These are phyloP conservation scores for Oxycera nigricornis DNA, from an alignment of 2,888 invertebrate genomes.

Conservation along the genomic window DNA sequence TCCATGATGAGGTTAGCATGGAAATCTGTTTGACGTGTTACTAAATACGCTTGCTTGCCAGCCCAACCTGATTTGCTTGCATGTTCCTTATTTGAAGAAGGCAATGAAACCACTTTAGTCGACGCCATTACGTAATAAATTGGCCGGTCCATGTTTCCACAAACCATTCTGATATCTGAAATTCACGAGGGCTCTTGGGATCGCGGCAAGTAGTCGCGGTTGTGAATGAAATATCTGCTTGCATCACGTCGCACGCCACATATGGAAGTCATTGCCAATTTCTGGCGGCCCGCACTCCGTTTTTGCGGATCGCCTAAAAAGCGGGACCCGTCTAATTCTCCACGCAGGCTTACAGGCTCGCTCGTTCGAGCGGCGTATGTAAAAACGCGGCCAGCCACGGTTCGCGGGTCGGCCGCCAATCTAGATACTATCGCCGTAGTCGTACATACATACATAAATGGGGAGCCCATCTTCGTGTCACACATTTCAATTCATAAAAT, in stretches of 20 bases:
- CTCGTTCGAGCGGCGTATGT: neutral
- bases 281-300: neutral
- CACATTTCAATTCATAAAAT: slow-evolving; percentile 23
- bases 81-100: too few species aligned
- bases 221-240: neutral
- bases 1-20: too few species aligned
- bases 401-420: slow-evolving; percentile 14
- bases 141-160: too few species aligned
- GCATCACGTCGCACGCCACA: neutral
- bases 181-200: too few species aligned
- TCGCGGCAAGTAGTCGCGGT: too few species aligned
- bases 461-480: neutral
- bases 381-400: slow-evolving; percentile 4
- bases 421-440: slow-evolving; percentile 20
- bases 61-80: too few species aligned
- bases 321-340: slow-evolving; percentile 4
- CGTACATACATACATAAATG: too few species aligned
- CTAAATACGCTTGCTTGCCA: too few species aligned
- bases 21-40: too few species aligned
- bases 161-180: too few species aligned
- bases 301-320: slow-evolving; percentile 9
- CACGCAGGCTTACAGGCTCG: slow-evolving; percentile 8
- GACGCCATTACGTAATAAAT: too few species aligned
- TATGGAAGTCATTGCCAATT: neutral
- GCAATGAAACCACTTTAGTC: too few species aligned